Conservation (phyloP, 2,888 invertebrate species). For the Andrena bucephala region DNA sequence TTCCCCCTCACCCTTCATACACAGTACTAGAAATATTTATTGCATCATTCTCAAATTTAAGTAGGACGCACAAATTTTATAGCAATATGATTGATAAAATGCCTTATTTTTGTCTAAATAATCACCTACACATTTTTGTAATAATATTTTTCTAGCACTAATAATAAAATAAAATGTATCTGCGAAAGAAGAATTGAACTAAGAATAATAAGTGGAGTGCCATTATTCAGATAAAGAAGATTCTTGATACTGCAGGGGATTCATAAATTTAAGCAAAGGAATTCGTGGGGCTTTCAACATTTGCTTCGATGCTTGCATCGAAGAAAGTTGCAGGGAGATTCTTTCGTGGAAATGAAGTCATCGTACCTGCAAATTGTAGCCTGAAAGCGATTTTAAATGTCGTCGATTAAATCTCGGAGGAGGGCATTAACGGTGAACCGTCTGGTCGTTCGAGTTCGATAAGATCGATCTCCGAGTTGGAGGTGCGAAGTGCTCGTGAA, state of each 20-base stretch:
- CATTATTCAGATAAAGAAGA: neutral
- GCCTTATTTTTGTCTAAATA: too few species aligned
- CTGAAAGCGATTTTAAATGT: constrained; percentile 15
- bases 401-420: constrained; percentile 45
- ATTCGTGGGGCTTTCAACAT: neutral
- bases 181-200: neutral
- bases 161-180: neutral
- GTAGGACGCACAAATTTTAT: too few species aligned
- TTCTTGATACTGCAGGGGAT: neutral
- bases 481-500: constrained; percentile 49
- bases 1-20: too few species aligned
- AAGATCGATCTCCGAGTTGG: constrained; percentile 65
- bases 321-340: neutral
- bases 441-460: constrained; percentile 55
- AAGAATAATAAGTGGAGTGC: neutral
- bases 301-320: neutral
- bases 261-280: constrained; percentile 10
- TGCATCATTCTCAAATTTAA: too few species aligned
- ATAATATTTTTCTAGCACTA: too few species aligned
- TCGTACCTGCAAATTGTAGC: constrained; percentile 40
- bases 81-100: too few species aligned
- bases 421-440: constrained; percentile 34
- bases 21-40: too few species aligned
- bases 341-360: constrained; percentile 46
- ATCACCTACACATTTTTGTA: too few species aligned